Base-by-base conservation (phyloP, 2,888 invertebrate genomes). In the Leptopilina drosophilae region DNA sequence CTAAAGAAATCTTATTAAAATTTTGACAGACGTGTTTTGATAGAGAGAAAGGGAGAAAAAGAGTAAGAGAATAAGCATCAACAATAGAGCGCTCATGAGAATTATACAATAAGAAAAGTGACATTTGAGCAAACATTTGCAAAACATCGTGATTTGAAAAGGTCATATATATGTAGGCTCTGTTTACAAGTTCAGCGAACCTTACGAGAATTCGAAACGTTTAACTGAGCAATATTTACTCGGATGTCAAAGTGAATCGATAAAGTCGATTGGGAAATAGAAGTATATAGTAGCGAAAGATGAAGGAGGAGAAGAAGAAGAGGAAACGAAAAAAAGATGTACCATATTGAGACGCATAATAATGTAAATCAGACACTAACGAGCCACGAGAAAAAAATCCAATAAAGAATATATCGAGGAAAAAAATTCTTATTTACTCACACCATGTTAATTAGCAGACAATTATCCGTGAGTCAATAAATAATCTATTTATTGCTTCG, bases 361-460 rank as follows among this genome's bases (percentile, higher is more conserved):
- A 84, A 88, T 88, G 88, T 86, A 87, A 87, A 87, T 83, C 85
- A 84, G 85, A 84, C 85, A 85, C 84, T 86, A 88, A 88, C 88
- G 85, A 87, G 82, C 67, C 80, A 84, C 83, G 85, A 87, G 85
- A 85, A 77, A 20, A 85, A 77, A 62, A 33, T 33, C 75, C 82
- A 82, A 85, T 86, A 88, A 88, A 20, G 20, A 49, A 49, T 49
- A 12, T 4, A 49, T 49, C 33, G 87, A 88, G 85, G 83, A 82
- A 83, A 84, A 83, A 82, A 82, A 81, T 81, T 82, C 82, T 82
- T 82, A 78, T 84, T 83, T 87, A 85, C 83, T 81, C 80, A 87
- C 78, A 83, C 89, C 89, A 87, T 88, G 89, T 89, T 88, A 87
- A 89, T 89, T 89, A 88, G 9, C 87, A 85, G 87, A 87, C 88